Conservation (phyloP, 2,113 vertebrate species). For the Egretta garzetta region DNA sequence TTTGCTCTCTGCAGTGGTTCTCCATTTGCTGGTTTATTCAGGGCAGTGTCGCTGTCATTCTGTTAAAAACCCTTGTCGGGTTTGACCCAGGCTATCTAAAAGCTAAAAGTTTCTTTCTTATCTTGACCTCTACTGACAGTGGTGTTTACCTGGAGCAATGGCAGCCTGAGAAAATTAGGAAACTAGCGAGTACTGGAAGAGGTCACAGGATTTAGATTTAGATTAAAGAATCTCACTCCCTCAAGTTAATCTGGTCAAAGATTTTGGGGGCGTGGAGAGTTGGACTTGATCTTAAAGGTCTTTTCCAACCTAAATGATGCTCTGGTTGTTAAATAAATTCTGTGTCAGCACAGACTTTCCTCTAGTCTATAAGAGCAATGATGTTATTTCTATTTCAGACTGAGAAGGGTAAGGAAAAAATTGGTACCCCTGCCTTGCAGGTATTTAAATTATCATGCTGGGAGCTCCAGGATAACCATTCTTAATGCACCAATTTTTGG, state of each 20-base stretch:
- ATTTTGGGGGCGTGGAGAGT: not conserved
- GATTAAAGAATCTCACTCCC: not conserved
- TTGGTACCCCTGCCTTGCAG: not conserved
- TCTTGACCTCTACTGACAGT: not conserved
- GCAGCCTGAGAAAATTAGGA: not conserved
- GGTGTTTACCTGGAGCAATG: not conserved
- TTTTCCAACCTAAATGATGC: not conserved
- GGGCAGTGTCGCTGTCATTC: not conserved
- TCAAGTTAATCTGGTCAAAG: not conserved
- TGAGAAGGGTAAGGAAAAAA: not conserved
- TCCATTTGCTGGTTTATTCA: constrained; percentile 3
- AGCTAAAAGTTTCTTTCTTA: constrained; percentile 9
- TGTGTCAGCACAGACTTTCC: not conserved
- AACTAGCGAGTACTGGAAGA: not conserved
- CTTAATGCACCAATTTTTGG: not conserved
- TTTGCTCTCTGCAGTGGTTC: constrained; percentile 30
- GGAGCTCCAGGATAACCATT: not conserved
- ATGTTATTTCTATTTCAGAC: not conserved
- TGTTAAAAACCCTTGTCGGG: not conserved
- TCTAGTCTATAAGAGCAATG: not conserved
- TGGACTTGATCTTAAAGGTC: not conserved
- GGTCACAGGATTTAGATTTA: not conserved
- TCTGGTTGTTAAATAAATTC: not conserved
- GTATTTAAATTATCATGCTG: not conserved
- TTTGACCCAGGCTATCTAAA: not conserved